Percentiles rank a stretch among this genome's conserved stretches.
phyloP scores from a whole-genome alignment of 2,888 invertebrate genomes.

The Amphipoea oculea region DNA sequence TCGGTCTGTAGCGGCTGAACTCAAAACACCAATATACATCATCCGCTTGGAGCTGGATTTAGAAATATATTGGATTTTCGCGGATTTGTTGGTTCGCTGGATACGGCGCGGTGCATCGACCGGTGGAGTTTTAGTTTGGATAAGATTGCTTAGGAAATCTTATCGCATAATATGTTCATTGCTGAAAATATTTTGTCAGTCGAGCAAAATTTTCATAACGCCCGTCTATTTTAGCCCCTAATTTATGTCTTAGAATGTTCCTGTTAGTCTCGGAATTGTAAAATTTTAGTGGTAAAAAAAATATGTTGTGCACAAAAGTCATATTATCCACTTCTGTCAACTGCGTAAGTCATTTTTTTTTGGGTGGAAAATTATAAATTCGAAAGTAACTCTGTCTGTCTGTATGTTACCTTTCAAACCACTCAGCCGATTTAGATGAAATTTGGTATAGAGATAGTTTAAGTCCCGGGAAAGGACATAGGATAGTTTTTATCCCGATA shows the following conservation, averaged over 20 bases:
- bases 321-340: not conserved
- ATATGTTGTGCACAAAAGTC: too few species aligned
- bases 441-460: too few species aligned
- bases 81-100: slow-evolving; percentile 41
- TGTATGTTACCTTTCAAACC: too few species aligned
- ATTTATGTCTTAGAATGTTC: not conserved
- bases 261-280: not conserved
- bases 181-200: not conserved
- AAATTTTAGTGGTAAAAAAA: too few species aligned
- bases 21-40: slow-evolving; percentile 54
- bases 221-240: not conserved
- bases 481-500: too few species aligned
- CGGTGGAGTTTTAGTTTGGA: slow-evolving; percentile 4
- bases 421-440: too few species aligned
- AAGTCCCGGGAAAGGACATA: too few species aligned
- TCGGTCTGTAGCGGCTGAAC: slow-evolving; percentile 38
- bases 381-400: too few species aligned
- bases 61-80: slow-evolving; percentile 52
- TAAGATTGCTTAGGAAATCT: slow-evolving; percentile 9
- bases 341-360: not conserved
- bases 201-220: not conserved
- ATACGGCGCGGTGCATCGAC: slow-evolving; percentile 3
- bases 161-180: not conserved
- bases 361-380: too few species aligned
- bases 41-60: slow-evolving; percentile 45